Conservation (phyloP, 2,797 vertebrate species). For the Prionace glauca region DNA sequence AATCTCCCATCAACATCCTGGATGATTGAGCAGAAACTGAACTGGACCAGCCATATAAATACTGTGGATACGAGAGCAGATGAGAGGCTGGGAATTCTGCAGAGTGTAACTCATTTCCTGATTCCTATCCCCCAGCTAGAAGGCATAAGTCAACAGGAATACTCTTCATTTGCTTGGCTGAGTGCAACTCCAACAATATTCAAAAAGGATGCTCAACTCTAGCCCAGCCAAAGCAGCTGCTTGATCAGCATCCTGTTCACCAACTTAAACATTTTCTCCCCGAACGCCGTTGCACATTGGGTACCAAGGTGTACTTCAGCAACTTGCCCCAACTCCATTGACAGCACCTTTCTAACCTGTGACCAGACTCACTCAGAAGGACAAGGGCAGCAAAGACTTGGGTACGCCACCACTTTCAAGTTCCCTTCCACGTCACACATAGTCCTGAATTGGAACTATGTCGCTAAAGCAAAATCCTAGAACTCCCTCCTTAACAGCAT, state of each 20-base stretch:
- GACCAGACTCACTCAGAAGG: not conserved
- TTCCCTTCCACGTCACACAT: not conserved
- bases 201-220: not conserved
- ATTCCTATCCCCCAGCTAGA: not conserved
- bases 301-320: not conserved
- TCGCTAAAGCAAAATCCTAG: not conserved
- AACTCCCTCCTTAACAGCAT: not conserved
- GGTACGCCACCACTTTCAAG: not conserved
- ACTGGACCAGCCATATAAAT: no score
- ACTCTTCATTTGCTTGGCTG: not conserved
- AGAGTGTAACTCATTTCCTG: no score
- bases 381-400: not conserved
- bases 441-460: not conserved
- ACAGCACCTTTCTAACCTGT: not conserved
- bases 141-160: not conserved
- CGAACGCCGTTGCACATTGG: not conserved
- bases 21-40: no score
- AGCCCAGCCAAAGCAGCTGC: not conserved
- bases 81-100: no score
- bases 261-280: not conserved
- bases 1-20: no score
- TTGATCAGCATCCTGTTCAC: not conserved
- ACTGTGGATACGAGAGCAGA: no score
- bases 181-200: not conserved
- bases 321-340: not conserved